Evolutionary conservation across 2,888 invertebrate genomes (phyloP).

Genomic region (Iphiclides podalirius): DNA sequence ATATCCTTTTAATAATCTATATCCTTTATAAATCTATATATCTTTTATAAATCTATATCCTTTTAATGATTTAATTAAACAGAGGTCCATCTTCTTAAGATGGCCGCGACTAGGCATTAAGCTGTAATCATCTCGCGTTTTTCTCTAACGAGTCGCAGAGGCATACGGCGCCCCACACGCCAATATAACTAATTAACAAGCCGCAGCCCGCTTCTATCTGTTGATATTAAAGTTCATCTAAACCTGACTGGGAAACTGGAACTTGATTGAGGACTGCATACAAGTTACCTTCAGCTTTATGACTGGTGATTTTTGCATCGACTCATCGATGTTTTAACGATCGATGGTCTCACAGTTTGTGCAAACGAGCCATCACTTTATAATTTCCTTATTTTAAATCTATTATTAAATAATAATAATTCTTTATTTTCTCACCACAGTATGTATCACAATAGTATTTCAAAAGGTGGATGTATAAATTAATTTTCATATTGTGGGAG

Average conservation of each 20-base stretch:
- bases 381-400: neutral
- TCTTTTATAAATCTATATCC: too few species aligned
- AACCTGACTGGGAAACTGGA: conserved; percentile 20
- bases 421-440: too few species aligned
- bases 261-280: conserved; percentile 17
- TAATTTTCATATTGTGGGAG: too few species aligned
- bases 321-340: neutral
- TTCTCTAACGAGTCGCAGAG: conserved; percentile 10
- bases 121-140: neutral
- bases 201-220: conserved; percentile 7
- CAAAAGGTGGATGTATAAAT: too few species aligned
- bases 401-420: too few species aligned
- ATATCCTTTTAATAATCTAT: too few species aligned
- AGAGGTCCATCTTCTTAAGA: too few species aligned
- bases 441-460: too few species aligned
- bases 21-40: too few species aligned
- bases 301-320: neutral
- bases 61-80: too few species aligned
- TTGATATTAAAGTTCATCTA: conserved; percentile 20
- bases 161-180: conserved; percentile 10
- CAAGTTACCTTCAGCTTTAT: conserved; percentile 1
- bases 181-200: conserved; percentile 19
- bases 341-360: neutral
- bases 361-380: neutral
- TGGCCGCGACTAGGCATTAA: neutral